Evolutionary conservation across 2,888 invertebrate species (phyloP).

Genomic region (Lampropteryx suffumata): DNA sequence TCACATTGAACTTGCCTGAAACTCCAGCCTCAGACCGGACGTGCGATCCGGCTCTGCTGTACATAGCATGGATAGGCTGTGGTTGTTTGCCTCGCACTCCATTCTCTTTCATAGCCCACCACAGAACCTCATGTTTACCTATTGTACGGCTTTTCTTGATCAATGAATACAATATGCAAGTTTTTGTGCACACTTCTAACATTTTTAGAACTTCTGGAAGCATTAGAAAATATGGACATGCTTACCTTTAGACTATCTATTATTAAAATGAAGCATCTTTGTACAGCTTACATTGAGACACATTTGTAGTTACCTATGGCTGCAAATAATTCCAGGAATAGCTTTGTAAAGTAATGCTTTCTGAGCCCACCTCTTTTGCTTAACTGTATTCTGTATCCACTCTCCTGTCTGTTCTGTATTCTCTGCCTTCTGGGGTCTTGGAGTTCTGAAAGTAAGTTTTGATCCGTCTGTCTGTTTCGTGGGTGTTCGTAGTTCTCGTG

Average conservation of each 20-base stretch:
- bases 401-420: constrained; percentile 24
- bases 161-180: too few relatives aligned
- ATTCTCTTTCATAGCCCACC: too few relatives aligned
- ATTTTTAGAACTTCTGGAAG: too few relatives aligned
- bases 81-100: too few relatives aligned
- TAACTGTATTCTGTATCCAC: constrained; percentile 26
- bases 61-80: too few relatives aligned
- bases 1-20: too few relatives aligned
- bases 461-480: constrained; percentile 15
- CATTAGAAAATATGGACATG: too few relatives aligned
- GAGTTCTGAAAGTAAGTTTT: constrained; percentile 4
- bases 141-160: too few relatives aligned
- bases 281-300: constrained; percentile 16
- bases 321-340: constrained; percentile 31
- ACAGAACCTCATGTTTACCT: too few relatives aligned
- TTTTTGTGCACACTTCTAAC: too few relatives aligned
- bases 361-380: constrained; percentile 37
- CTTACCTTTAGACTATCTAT: neutral
- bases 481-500: constrained; percentile 8
- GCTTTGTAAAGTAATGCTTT: constrained; percentile 30
- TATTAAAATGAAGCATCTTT: constrained; percentile 5
- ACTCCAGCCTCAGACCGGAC: too few relatives aligned
- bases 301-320: constrained; percentile 32
- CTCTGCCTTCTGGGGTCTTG: constrained; percentile 22
- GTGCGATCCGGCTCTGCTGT: too few relatives aligned